Conservation (phyloP, 2,797 vertebrate species). For the Coranthus polyacanthus region DNA sequence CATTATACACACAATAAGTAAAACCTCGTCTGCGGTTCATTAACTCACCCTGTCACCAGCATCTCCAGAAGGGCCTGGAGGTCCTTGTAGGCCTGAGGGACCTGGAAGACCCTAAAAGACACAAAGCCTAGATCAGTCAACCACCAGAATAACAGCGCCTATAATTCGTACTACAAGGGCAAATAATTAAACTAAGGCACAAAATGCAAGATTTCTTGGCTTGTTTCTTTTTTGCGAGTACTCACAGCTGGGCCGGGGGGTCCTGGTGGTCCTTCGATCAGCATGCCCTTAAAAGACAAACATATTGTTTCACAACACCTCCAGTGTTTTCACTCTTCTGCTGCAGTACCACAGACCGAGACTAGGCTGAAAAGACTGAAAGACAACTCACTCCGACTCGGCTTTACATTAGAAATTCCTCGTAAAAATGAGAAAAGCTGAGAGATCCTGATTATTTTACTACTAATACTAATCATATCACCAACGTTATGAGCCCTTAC, state of each 20-base stretch:
- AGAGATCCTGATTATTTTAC: too few species aligned
- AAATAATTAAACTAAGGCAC: not conserved
- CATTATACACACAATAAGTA: not conserved
- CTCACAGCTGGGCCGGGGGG: conserved; percentile 92
- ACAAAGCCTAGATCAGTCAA: conserved; percentile 48
- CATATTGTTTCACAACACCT: conserved; percentile 24
- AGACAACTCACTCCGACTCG: not conserved
- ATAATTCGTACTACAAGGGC: too few species aligned
- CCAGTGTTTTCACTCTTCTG: not conserved
- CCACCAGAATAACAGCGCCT: not conserved
- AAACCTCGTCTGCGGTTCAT: not conserved
- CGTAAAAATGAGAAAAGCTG: not conserved
- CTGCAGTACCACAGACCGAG: too few species aligned
- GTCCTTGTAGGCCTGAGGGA: conserved; percentile 93
- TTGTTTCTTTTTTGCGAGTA: conserved; percentile 25
- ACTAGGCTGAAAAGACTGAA: too few species aligned
- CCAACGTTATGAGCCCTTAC: too few species aligned
- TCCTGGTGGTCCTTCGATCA: conserved; percentile 95
- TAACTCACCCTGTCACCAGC: conserved; percentile 93
- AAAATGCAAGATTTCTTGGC: not conserved
- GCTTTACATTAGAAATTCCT: not conserved
- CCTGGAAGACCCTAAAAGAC: conserved; percentile 93
- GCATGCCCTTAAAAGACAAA: conserved; percentile 90
- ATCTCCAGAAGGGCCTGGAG: conserved; percentile 92
- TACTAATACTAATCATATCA: too few species aligned